These are phyloP conservation scores for Agonopterix alstromeriana DNA, from an alignment of 2,888 invertebrate genomes.

Conservation along the genomic window DNA sequence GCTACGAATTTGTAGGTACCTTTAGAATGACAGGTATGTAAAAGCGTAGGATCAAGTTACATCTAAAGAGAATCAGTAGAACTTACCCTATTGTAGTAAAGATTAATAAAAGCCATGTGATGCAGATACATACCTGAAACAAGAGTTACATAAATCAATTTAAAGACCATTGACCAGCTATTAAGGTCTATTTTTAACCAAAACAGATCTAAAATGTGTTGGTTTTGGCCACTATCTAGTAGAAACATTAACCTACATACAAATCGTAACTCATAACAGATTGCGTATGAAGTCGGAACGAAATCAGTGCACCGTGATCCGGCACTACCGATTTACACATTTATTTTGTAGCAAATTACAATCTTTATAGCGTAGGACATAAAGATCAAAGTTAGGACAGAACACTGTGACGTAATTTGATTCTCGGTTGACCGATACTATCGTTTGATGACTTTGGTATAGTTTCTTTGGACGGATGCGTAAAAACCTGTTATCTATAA, in stretches of 20 bases:
- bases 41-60: too few species aligned
- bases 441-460: slow-evolving; percentile 11
- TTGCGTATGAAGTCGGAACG: slow-evolving; percentile 53
- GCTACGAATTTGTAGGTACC: too few species aligned
- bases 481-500: slow-evolving; percentile 16
- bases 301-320: slow-evolving; percentile 48
- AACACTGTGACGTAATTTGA: slow-evolving; percentile 24
- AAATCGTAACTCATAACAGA: slow-evolving; percentile 45
- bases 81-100: background rate
- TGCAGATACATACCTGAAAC: slow-evolving; percentile 40
- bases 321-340: slow-evolving; percentile 9
- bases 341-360: slow-evolving; percentile 35
- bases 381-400: slow-evolving; percentile 22
- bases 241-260: slow-evolving; percentile 62
- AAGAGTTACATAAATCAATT: slow-evolving; percentile 25
- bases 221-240: slow-evolving; percentile 33
- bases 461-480: slow-evolving; percentile 18
- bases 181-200: background rate
- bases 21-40: too few species aligned
- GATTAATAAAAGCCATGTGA: background rate
- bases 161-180: background rate
- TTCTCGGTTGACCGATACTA: slow-evolving; percentile 25
- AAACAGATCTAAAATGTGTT: background rate
- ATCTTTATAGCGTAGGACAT: slow-evolving; percentile 28
- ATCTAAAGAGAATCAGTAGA: too few species aligned